Base-by-base conservation (phyloP, 2,797 vertebrate species). In the Odontamblyopus rebecca region DNA sequence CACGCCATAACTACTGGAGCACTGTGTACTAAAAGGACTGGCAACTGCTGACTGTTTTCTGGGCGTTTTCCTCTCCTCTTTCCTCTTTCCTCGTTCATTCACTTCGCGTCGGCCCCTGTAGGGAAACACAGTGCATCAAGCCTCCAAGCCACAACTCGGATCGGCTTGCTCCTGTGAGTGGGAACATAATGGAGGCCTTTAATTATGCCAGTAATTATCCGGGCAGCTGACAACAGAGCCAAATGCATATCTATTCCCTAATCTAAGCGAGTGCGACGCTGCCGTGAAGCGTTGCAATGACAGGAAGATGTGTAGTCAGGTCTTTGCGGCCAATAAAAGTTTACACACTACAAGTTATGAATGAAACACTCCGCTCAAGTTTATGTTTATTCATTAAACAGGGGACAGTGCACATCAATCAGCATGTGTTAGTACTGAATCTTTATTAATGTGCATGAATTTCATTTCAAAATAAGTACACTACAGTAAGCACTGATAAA, bases 171-270 rank as follows among this genome's bases (percentile, higher is more conserved):
- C 82, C 78, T 73, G 85, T 5, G 78, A 88, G 82, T 70, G 77
- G 77, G 74, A 86, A 75, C 78, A 83, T 88, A 89, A 88, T 82
- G 80, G 80, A 91, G 81, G 81, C 85, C 84, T 90, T 89, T 90
- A 89, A 91, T 90, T 89, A 91, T 70, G 67, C 77, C 72, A 70
- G 80, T 92, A 91, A 92, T 91, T 92, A 90, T 73, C 88, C 85
- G 79, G 73, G 79, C 86, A 81, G 83, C 82, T 83, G 82, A 89
- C 82, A 80, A 87, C 66, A 70, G 76, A 89, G 83, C 75, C 54
- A 41, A 82, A 82, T 67, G 78, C 69, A 83, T 83, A 81, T 88
- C 76, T 75, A 82, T 86, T 87, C 73, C 80, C 80, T 54, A 60
- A 82, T 78, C 76, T 54, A 26, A 13, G 23, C 23, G 3, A 12